Conservation (phyloP, 2,113 vertebrate genomes). For the Cricetomys ansorgei region DNA sequence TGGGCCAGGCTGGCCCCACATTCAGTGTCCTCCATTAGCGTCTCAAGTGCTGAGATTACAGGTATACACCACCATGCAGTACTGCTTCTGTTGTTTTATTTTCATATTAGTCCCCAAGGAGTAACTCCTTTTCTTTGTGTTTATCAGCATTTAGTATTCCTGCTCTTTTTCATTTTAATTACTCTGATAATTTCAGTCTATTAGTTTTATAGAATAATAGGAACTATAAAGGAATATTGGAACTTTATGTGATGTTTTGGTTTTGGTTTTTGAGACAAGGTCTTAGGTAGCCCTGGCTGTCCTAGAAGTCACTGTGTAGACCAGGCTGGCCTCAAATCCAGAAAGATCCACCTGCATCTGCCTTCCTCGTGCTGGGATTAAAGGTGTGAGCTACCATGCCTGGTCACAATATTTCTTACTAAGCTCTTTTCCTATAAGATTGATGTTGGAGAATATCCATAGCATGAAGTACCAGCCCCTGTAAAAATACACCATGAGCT, state of each 20-base stretch:
- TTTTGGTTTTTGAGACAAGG: neutral
- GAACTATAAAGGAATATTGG: neutral
- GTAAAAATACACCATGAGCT: neutral
- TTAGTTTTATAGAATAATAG: neutral
- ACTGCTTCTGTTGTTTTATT: neutral
- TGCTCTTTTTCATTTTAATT: neutral
- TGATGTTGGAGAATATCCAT: neutral
- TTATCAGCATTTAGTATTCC: neutral
- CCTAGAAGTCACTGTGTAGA: neutral
- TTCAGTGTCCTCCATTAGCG: neutral
- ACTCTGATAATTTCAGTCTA: neutral
- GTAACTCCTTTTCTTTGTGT: neutral
- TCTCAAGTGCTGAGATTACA: neutral
- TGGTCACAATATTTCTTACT: neutral
- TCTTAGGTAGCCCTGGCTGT: neutral
- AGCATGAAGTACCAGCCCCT: neutral
- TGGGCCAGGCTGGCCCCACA: neutral
- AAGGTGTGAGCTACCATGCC: neutral
- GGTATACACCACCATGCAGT: too few relatives aligned
- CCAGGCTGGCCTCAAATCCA: neutral
- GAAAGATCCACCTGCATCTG: neutral
- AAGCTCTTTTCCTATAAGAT: neutral
- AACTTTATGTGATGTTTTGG: neutral
- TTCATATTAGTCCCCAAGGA: neutral
- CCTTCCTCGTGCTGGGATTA: neutral